These are phyloP conservation scores for Phyllotis vaccarum DNA, from an alignment of 2,797 vertebrate genomes.

Conservation along the genomic window DNA sequence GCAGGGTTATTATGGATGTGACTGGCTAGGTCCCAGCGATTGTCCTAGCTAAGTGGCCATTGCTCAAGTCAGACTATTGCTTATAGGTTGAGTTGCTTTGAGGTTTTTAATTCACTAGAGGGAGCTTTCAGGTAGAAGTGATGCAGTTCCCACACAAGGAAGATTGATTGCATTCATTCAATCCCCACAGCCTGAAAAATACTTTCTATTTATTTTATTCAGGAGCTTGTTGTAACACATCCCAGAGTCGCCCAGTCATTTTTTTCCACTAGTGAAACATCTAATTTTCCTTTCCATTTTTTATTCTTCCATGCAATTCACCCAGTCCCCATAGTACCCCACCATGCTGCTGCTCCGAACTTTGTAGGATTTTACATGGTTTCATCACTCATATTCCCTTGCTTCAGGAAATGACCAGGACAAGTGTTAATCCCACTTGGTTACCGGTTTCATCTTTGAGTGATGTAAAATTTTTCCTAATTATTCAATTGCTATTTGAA, in stretches of 20 bases:
- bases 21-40: background rate
- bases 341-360: constrained; percentile 67
- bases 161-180: constrained; percentile 89
- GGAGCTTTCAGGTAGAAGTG: constrained; percentile 85
- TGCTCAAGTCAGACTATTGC: constrained; percentile 56
- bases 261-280: constrained; percentile 85
- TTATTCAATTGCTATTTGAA: constrained; percentile 58
- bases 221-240: constrained; percentile 87
- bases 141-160: constrained; percentile 76
- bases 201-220: constrained; percentile 89
- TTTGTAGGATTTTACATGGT: constrained; percentile 58
- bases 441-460: constrained; percentile 67
- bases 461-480: constrained; percentile 61
- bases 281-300: constrained; percentile 85
- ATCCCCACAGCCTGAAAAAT: constrained; percentile 87
- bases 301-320: constrained; percentile 80
- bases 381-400: constrained; percentile 63
- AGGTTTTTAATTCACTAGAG: constrained; percentile 87
- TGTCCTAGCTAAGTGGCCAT: constrained; percentile 17
- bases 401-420: constrained; percentile 65
- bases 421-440: constrained; percentile 55
- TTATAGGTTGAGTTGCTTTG: constrained; percentile 72
- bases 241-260: constrained; percentile 83
- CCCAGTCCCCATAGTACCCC: constrained; percentile 76
- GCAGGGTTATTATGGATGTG: background rate